Evolutionary conservation across 2,113 vertebrate genomes (phyloP).

Genomic region (Zeus faber): DNA sequence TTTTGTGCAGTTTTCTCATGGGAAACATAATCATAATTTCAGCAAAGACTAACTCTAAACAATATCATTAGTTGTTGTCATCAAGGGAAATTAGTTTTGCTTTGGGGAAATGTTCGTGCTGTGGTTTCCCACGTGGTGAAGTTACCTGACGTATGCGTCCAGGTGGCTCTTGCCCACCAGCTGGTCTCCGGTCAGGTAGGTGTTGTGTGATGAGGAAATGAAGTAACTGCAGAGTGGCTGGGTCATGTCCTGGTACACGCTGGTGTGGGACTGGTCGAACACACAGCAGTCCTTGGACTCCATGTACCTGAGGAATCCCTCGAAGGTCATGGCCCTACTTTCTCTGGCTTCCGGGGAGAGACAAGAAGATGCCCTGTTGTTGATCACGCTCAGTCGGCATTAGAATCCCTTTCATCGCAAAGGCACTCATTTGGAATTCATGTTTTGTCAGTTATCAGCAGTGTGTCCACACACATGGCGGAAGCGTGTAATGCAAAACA

Average conservation of each 20-base stretch:
- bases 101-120: too few species aligned
- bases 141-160: constrained; percentile 60
- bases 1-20: too few species aligned
- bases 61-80: too few species aligned
- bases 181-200: constrained; percentile 82
- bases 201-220: constrained; percentile 89
- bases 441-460: too few species aligned
- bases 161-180: constrained; percentile 66
- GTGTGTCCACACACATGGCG: too few species aligned
- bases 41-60: too few species aligned
- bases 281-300: constrained; percentile 75
- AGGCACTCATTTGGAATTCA: not conserved
- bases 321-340: constrained; percentile 74
- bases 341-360: constrained; percentile 68
- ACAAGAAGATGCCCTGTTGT: too few species aligned
- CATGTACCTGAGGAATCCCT: constrained; percentile 83
- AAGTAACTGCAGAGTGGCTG: constrained; percentile 81
- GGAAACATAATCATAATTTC: too few species aligned
- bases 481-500: too few species aligned
- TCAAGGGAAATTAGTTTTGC: too few species aligned
- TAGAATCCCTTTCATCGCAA: not conserved
- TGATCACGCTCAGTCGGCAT: too few species aligned
- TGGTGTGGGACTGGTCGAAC: constrained; percentile 64
- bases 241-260: constrained; percentile 83
- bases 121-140: too few species aligned